A percentile compares a stretch with the other conserved stretches of the same genome.
Conservation (phyloP, 2,888 invertebrate genomes). For the Drosophila meridionalis region DNA sequence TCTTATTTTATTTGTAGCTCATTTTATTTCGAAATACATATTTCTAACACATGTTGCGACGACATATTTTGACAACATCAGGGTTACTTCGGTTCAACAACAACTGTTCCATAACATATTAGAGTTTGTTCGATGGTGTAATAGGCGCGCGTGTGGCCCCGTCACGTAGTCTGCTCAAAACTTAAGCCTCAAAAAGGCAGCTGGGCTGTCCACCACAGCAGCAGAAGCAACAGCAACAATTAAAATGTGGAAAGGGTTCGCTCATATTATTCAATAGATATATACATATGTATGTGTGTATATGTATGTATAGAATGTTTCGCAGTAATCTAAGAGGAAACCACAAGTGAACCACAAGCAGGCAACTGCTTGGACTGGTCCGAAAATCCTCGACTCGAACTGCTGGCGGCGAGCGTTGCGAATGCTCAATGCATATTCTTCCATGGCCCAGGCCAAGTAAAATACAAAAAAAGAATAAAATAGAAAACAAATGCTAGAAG, state of each 20-base stretch:
- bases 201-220: slow-evolving; percentile 38
- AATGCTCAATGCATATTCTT: slow-evolving; percentile 49
- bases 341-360: slow-evolving; percentile 49
- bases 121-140: slow-evolving; percentile 50
- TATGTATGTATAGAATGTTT: slow-evolving; percentile 31
- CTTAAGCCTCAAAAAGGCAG: slow-evolving; percentile 71
- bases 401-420: slow-evolving; percentile 63
- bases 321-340: slow-evolving; percentile 60
- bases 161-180: slow-evolving; percentile 59
- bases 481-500: slow-evolving; percentile 48
- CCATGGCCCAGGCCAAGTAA: slow-evolving; percentile 35
- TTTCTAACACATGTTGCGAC: neutral
- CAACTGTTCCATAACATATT: slow-evolving; percentile 28
- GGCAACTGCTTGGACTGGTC: slow-evolving; percentile 33
- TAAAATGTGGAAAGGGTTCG: slow-evolving; percentile 79
- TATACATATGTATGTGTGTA: neutral
- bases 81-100: slow-evolving; percentile 39
- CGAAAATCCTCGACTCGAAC: slow-evolving; percentile 72
- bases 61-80: slow-evolving; percentile 10
- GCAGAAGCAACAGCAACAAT: slow-evolving; percentile 49
- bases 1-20: neutral
- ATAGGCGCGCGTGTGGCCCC: slow-evolving; percentile 77
- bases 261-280: slow-evolving; percentile 19
- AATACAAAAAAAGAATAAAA: slow-evolving; percentile 16
- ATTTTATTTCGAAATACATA: neutral